Evolutionary conservation across 2,113 vertebrate genomes (phyloP), one percentile per base, ranked within the genome.

Genomic region (Anolis sagrei): DNA sequence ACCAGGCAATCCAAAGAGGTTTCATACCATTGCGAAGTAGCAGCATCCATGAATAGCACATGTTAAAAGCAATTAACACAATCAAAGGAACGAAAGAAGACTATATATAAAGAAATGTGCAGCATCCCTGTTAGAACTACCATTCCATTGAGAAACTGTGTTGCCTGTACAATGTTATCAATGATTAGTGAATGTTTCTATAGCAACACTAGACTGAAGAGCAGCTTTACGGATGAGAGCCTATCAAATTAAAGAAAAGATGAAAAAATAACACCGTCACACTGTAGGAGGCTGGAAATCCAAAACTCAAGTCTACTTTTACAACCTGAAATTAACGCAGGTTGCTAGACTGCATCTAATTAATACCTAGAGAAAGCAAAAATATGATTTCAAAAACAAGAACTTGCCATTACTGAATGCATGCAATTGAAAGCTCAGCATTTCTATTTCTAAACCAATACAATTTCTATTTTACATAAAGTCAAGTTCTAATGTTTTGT

Each of bases 141-240:
- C 82, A 83, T 79, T 66, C 89, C 76, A 86, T 75, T 4, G 36
- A 90, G 70, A 90, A 87, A 36, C 7, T 10, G 62, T 88, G 89
- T 90, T 83, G 87, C 32, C 7, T 82, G 82, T 48, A 86, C 75
- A 78, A 91, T 93, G 51, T 88, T 91, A 88, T 91, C 82, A 62
- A 36, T 76, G 74, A 19, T 39, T 75, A 90, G 87, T 85, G 87
- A 51, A 79, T 14, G 51, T 94, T 96, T 90, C 92, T 90, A 93
- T 87, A 91, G 90, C 91, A 95, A 92, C 94, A 13, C 76, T 36
- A 39, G 76, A 74, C 81, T 58, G 36, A 9, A 77, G 87, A 81
- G 32, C 48, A 84, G 25, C 29, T 64, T 54, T 34, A 34, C 29
- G 64, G 84, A 87, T 32, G 82, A 91, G 77, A 91, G 13, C 54